Evolutionary conservation across 2,888 invertebrate genomes (phyloP).

Genomic region (Patella depressa): DNA sequence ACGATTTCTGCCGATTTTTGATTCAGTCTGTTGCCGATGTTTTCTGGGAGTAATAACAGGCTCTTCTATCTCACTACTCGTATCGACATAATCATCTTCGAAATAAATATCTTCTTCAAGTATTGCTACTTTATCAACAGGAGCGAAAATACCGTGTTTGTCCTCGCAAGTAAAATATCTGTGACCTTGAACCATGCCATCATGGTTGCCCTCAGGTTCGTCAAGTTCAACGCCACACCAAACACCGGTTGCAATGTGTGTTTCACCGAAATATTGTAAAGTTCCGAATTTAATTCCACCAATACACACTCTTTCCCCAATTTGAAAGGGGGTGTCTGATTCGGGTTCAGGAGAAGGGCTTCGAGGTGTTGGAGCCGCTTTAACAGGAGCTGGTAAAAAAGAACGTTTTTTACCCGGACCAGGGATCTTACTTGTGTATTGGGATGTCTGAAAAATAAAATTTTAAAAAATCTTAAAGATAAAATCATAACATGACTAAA

Average conservation of each 20-base stretch:
- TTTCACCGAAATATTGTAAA: constrained; percentile 75
- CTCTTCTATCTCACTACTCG: constrained; percentile 7
- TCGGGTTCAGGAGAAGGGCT: constrained; percentile 6
- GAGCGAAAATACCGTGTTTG: constrained; percentile 78
- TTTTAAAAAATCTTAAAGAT: no score
- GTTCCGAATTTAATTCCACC: constrained; percentile 74
- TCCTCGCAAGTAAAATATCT: constrained; percentile 78
- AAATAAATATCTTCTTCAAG: constrained; percentile 31
- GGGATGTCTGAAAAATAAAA: constrained; percentile 33
- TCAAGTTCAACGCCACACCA: constrained; percentile 80
- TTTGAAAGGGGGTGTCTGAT: constrained; percentile 37
- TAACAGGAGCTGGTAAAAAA: constrained; percentile 50
- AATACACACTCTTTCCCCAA: constrained; percentile 72
- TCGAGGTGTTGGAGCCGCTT: constrained; percentile 18
- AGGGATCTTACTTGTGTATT: constrained; percentile 32
- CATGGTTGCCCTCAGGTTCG: constrained; percentile 76
- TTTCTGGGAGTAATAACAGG: not conserved
- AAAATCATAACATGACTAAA: no score
- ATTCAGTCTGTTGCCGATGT: not conserved
- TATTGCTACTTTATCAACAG: constrained; percentile 74
- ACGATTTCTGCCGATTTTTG: constrained; percentile 5
- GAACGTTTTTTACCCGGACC: constrained; percentile 44
- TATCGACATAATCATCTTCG: constrained; percentile 4
- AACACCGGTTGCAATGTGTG: constrained; percentile 75
- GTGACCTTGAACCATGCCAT: constrained; percentile 77